Conservation (phyloP, 2,888 invertebrate species). For the Spatulosminthurus flaviceps region DNA sequence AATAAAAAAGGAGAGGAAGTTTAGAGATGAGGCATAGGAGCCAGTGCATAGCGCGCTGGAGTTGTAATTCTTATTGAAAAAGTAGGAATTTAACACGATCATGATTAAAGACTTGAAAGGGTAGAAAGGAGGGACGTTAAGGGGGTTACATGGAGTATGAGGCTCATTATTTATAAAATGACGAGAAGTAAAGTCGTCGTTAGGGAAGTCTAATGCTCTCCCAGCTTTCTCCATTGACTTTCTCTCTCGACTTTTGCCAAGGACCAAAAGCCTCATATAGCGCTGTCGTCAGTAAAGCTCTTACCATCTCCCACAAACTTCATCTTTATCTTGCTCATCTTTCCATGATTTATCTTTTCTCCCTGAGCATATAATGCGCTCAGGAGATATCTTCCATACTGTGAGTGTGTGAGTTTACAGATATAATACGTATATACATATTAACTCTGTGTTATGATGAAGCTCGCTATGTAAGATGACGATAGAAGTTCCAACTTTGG, state of each 20-base stretch:
- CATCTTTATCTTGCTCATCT: slow-evolving; percentile 48
- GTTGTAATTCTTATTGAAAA: slow-evolving; percentile 18
- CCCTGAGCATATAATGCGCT: slow-evolving; percentile 34
- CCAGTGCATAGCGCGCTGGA: not conserved
- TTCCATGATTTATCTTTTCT: slow-evolving; percentile 47
- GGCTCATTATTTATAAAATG: slow-evolving; percentile 37
- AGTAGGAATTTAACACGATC: slow-evolving; percentile 13
- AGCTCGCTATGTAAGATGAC: too few relatives aligned
- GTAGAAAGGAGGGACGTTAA: not conserved
- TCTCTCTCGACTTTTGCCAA: slow-evolving; percentile 9
- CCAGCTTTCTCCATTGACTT: not conserved
- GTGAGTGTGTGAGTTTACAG: not conserved
- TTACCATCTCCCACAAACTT: slow-evolving; percentile 37
- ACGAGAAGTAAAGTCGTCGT: slow-evolving; percentile 26
- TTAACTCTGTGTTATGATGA: too few relatives aligned
- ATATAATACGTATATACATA: too few relatives aligned
- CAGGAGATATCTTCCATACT: slow-evolving; percentile 20
- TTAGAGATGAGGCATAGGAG: too few relatives aligned
- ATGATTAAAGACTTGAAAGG: slow-evolving; percentile 18
- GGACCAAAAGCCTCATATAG: slow-evolving; percentile 9
- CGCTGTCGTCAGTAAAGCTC: slow-evolving; percentile 23
- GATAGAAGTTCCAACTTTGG: too few relatives aligned
- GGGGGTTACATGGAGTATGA: slow-evolving; percentile 19
- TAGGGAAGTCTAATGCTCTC: slow-evolving; percentile 19
- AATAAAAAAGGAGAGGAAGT: too few relatives aligned